Base-by-base conservation (phyloP, 1,140 invertebrate species). In the Sminthurides bifidus region DNA sequence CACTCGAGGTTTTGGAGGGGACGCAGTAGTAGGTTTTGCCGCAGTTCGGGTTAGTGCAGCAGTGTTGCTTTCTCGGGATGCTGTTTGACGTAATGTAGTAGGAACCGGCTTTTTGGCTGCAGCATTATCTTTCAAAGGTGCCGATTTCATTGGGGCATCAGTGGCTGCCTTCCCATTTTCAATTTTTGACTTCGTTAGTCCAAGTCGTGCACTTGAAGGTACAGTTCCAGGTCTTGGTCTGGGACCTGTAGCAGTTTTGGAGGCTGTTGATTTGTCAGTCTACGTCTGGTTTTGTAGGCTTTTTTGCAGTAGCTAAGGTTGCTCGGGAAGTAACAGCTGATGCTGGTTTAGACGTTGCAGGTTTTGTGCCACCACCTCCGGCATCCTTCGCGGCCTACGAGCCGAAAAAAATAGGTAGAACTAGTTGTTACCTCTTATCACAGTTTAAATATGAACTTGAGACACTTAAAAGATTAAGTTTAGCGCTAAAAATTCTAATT, bases 221-320 rank as follows among this genome's bases (percentile, higher is more conserved):
- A 24, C 51, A 6, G 51, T 52, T 4, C 5, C 23, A 33, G 51
- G 40, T 3, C 37, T 29, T 12, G 49, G 14, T 31, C 27, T 52
- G 6, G 44, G 35, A 31, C 5, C 15, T 8, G 17, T 24, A 3
- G 21, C n/a, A 14, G 46, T 41, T 52, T 52, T 57, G 23, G 38
- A 40, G n/a, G 48, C 12, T 24, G 14, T 49, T n/a, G 55, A 15
- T 40, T 40, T 57, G 21, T 27, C 29, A 37, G 33, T 52, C 30
- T 30, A n/a, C 31, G 19, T 29, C n/a, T 50, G 26, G n/a, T 49
- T 49, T 49, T 6, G 23, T 27, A 33, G 27, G 27, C 21, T 48
- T 49, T 35, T 35, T 49, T n/a, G n/a, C n/a, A 30, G 46, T 49
- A 33, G 46, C 17, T 30, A 26, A n/a, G 17, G 29, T 31, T 33